Evolutionary conservation across 64 coral and sea anemone genomes (phyloP).

Genomic region (Actinia tenebrosa): DNA sequence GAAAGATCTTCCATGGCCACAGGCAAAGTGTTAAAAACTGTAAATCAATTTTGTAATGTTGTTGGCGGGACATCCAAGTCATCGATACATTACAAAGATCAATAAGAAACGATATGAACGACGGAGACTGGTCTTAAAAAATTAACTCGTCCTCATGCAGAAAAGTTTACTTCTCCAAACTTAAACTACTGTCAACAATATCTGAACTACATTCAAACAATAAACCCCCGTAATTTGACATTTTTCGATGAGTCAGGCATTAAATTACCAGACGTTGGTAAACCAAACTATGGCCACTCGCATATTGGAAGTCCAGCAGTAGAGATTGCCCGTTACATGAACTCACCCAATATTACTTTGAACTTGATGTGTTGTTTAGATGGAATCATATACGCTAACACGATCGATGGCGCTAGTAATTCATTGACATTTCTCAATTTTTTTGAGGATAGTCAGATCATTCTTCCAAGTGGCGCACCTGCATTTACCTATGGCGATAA

Average conservation of each 20-base stretch:
- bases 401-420: constrained; percentile 9
- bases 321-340: neutral
- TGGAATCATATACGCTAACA: constrained; percentile 22
- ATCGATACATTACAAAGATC: neutral
- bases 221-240: neutral
- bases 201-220: constrained; percentile 26
- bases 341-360: constrained; percentile 8
- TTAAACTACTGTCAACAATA: constrained; percentile 17
- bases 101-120: neutral
- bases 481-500: neutral
- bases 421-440: constrained; percentile 22
- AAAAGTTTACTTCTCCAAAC: constrained; percentile 21
- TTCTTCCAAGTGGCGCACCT: neutral
- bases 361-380: constrained; percentile 22
- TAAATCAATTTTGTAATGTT: constrained; percentile 22
- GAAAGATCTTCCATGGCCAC: constrained; percentile 9
- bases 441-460: neutral
- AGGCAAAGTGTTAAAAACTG: constrained; percentile 8
- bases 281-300: neutral
- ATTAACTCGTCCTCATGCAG: constrained; percentile 8
- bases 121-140: constrained; percentile 27
- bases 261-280: constrained; percentile 17
- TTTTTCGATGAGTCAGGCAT: constrained; percentile 36
- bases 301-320: neutral
- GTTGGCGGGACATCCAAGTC: neutral